Percentiles rank a stretch among this genome's conserved stretches.
Evolutionary conservation across 2,113 vertebrate genomes (phyloP).

Genomic region (Pterophyllum scalare): DNA sequence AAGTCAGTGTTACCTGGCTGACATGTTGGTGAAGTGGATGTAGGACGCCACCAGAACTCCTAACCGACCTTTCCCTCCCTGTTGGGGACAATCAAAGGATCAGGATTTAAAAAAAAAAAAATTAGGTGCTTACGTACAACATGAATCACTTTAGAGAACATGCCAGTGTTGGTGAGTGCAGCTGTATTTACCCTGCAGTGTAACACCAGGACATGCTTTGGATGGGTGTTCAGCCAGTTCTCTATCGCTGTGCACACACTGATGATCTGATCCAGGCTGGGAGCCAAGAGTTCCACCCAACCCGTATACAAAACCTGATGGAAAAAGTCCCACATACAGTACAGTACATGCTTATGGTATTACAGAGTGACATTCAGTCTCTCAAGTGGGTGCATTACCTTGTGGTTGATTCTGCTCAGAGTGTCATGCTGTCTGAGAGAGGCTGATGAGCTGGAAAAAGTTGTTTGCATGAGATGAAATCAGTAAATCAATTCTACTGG

Average conservation of each 20-base stretch:
- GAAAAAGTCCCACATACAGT: background rate
- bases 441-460: conserved; percentile 87
- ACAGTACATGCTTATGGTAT: background rate
- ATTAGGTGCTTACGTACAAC: background rate
- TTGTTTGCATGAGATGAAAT: background rate
- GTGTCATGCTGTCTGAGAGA: conserved; percentile 87
- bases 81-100: conserved; percentile 27
- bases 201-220: conserved; percentile 88
- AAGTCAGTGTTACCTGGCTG: conserved; percentile 85
- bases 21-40: conserved; percentile 88
- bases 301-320: conserved; percentile 88
- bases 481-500: background rate
- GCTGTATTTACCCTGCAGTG: conserved; percentile 86
- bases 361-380: background rate
- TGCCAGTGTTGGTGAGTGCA: background rate
- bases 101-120: background rate
- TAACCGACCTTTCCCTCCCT: conserved; percentile 90
- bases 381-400: conserved; percentile 76
- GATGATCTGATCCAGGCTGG: conserved; percentile 87
- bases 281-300: conserved; percentile 89
- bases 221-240: conserved; percentile 87
- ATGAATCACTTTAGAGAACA: background rate
- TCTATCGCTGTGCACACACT: conserved; percentile 89
- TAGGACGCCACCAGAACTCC: conserved; percentile 92
- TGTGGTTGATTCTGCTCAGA: conserved; percentile 86